Conservation (phyloP, 2,797 vertebrate species). For the Margarornis squamiger region DNA sequence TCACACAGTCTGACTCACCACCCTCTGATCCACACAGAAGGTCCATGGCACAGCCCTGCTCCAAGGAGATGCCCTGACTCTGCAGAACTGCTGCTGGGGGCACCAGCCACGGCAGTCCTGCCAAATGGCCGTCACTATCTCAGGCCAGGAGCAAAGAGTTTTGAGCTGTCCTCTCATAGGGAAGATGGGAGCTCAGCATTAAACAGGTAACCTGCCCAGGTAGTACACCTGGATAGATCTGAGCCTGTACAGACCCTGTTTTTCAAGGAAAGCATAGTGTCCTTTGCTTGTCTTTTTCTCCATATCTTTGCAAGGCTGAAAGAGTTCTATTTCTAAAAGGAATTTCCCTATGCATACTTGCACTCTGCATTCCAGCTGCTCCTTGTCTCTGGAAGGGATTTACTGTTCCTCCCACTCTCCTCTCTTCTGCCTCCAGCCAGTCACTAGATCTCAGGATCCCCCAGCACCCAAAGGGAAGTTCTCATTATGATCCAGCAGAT, state of each 20-base stretch:
- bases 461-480: not conserved
- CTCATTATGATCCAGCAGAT: not conserved
- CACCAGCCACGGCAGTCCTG: not conserved
- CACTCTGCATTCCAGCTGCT: not conserved
- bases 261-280: not conserved
- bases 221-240: not conserved
- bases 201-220: not conserved
- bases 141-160: not conserved
- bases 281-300: not conserved
- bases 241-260: not conserved
- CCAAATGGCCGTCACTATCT: rapidly evolving
- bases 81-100: not conserved
- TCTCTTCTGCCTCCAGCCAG: not conserved
- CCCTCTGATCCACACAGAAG: rapidly evolving
- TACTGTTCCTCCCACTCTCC: not conserved
- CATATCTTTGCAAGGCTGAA: not conserved
- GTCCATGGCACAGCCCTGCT: not conserved
- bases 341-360: not conserved
- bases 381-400: not conserved
- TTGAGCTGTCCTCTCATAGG: not conserved
- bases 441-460: not conserved
- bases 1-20: not conserved
- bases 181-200: not conserved
- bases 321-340: not conserved
- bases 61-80: not conserved